Evolutionary conservation across 1,140 invertebrate genomes (phyloP), one percentile per base, ranked within the genome.

Genomic region (Sesamia nonagrioides): DNA sequence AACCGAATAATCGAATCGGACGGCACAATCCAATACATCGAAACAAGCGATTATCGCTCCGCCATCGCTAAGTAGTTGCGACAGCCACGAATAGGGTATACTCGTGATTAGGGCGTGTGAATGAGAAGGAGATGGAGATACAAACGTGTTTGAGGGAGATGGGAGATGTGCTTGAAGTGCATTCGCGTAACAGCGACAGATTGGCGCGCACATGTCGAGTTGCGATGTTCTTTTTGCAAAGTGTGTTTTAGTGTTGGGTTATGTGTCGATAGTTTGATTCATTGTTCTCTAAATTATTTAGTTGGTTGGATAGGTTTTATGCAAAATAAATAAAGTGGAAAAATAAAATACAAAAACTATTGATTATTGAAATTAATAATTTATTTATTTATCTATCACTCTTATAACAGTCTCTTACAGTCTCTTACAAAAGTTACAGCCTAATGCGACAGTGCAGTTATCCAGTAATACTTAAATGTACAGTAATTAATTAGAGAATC

Each of bases 201-300:
- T 94, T 94, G 93, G 82, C 88, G 89, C 87, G 90, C 92, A 94
- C 92, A 94, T 94, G 92, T 92, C 91, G 90, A 86, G 88, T 88
- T 89, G 86, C 89, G 91, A 91, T 94, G 91, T 85, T 90, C 90
- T 92, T 94, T 94, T 93, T 92, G 90, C 90, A 80, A 90, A 90
- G 82, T 87, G 87, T 83, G 37, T 71, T 37, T 8, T 89, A 89
- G 89, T 69, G 89, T 80, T 82, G 84, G 58, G 86, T 6, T 37
- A 5, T 0, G 15, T 63, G n/a, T 75, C 73, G 73, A 75, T 75
- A 63, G n/a, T 13, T 61, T 33, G 54, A 74, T 42, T 66, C n/a
- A 66, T 66, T 66, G 17, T 18, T 45, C n/a, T 40, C n/a, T 11
- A 6, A 15, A 63, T 63, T 15, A 63, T 63, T 40, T 63, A 40